A percentile compares a stretch with the other conserved stretches of the same genome.
Conservation (phyloP, 2,113 vertebrate genomes). For the Albula glossodonta region DNA sequence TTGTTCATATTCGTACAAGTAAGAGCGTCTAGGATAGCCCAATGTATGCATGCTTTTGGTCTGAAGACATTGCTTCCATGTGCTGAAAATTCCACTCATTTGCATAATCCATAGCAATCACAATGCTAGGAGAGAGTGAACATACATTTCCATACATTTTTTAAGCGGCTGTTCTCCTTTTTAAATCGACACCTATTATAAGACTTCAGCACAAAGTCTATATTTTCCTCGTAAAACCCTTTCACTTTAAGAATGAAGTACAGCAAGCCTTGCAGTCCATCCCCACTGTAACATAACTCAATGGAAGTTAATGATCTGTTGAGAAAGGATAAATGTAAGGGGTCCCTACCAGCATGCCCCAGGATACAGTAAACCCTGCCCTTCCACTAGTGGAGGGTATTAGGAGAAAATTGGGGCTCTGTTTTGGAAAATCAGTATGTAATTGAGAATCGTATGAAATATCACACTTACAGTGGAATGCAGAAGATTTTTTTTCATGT, state of each 20-base stretch:
- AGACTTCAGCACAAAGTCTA: neutral
- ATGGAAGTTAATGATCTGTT: slow-evolving; percentile 4
- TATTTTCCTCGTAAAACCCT: neutral
- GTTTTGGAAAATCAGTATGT: neutral
- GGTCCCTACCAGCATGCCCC: neutral
- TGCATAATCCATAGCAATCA: neutral
- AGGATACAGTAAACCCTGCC: neutral
- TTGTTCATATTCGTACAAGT: too few species aligned
- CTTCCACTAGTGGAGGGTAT: neutral
- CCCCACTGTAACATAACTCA: neutral
- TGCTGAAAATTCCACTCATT: neutral
- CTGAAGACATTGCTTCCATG: neutral
- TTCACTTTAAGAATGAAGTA: neutral
- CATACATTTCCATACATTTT: neutral
- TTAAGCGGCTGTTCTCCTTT: neutral
- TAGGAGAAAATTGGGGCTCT: neutral
- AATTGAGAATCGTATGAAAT: neutral
- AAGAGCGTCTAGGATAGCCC: too few species aligned
- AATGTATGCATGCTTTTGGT: neutral
- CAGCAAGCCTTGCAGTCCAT: neutral
- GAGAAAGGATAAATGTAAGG: neutral
- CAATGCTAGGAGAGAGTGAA: neutral
- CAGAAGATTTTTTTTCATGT: too few species aligned
- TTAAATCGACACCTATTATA: neutral
- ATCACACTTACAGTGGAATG: neutral